Conservation (phyloP, 1,140 invertebrate species). For the Leucophenga varia region DNA sequence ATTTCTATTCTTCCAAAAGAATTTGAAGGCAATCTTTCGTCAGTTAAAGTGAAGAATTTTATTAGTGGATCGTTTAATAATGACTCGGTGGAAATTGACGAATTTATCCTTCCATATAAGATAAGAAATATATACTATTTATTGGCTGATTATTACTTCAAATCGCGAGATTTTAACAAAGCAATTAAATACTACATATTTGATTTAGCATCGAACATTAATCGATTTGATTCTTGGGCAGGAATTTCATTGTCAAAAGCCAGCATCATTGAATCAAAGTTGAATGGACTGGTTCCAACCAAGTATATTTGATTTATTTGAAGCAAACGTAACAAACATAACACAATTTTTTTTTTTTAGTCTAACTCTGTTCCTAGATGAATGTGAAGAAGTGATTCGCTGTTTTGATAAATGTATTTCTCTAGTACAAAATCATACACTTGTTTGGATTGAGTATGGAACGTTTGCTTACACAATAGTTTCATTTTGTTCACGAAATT, state of each 20-base stretch:
- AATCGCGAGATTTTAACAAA: constrained; percentile 74
- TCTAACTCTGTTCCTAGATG: constrained; percentile 3
- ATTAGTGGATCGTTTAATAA: constrained; percentile 63
- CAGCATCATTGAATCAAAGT: constrained; percentile 75
- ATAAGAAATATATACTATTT: constrained; percentile 82
- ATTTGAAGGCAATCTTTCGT: too few species aligned
- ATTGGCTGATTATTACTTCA: constrained; percentile 90
- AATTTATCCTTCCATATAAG: constrained; percentile 58
- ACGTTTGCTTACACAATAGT: constrained; percentile 25
- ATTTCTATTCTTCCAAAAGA: constrained; percentile 70
- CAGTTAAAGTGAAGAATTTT: too few species aligned
- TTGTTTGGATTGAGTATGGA: constrained; percentile 33
- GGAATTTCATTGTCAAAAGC: constrained; percentile 81
- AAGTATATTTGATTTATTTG: constrained; percentile 8
- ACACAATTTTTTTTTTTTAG: constrained; percentile 6
- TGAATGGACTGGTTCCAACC: constrained; percentile 60
- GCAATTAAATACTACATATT: constrained; percentile 80
- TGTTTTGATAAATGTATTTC: constrained; percentile 28
- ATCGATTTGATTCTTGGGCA: constrained; percentile 88
- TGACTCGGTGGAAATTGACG: constrained; percentile 57
- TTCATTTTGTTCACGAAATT: constrained; percentile 21
- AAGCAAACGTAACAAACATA: background rate
- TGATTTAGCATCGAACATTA: constrained; percentile 78
- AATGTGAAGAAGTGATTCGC: constrained; percentile 22
- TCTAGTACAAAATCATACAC: constrained; percentile 13